Evolutionary conservation across 2,113 vertebrate genomes (phyloP), one percentile per base, ranked within the genome.

Genomic region (Ornithorhynchus anatinus): DNA sequence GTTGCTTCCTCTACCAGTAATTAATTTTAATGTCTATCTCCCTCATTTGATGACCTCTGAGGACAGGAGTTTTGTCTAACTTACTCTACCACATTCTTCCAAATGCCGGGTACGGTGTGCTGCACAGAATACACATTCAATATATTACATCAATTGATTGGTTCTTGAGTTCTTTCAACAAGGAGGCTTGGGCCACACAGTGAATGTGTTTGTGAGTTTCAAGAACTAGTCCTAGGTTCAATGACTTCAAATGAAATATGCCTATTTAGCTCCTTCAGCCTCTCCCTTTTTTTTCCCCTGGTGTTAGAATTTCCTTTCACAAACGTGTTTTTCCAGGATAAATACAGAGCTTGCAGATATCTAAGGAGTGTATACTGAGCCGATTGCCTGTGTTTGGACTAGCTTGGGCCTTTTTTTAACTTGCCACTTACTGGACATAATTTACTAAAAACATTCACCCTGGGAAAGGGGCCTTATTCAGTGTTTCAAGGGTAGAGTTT

Each of bases 371-470:
- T 58, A 68, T 59, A 43, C 27, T 27, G 58, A 69, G 52, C 29
- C 69, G 29, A 65, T 10, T 27, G 47, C 47, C n/a, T n/a, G n/a
- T n/a, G n/a, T n/a, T n/a, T n/a, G 31, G 12, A 22, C 54, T 63
- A 58, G 75, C 61, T 69, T 39, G 13, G 43, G 47, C 23, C 44
- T 66, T 42, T 65, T 65, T 63, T 60, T 40, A 61, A 38, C 53
- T 65, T 69, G 59, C 75, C 54, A 65, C 27, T 40, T 56, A 5
- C 59, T 39, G 39, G 58, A 32, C 45, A 25, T 53, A 69, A 76
- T 51, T 59, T 32, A 51, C 9, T 20, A 54, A 61, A 14, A 59
- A 6, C 44, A 31, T 23, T 38, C 20, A 42, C 10, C 13, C 33
- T 37, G 29, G 51, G 27, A 37, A 57, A 75, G 58, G 75, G 22